phyloP scores from a whole-genome alignment of 2,888 invertebrate genomes.

The Nomada lathburiana region DNA sequence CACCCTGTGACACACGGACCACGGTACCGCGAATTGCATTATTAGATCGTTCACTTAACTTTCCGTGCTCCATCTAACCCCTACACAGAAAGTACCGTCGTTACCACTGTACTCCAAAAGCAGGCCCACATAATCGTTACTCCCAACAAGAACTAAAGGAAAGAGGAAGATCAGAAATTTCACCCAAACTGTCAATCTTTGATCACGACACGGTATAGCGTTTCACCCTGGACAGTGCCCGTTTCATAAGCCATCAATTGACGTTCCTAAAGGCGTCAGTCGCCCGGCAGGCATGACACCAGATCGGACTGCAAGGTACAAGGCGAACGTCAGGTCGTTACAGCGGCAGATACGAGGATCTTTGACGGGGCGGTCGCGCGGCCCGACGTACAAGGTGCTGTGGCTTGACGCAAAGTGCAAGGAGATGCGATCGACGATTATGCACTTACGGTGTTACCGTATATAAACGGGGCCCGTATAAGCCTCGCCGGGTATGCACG shows the following conservation, averaged over 20 bases:
- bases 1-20: conserved; percentile 1
- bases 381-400: conserved; percentile 79
- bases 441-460: conserved; percentile 84
- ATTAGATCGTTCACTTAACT: conserved; percentile 3
- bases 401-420: conserved; percentile 83
- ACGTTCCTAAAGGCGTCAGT: conserved; percentile 40
- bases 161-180: too few species aligned
- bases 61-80: not conserved
- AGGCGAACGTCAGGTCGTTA: conserved; percentile 59
- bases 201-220: too few species aligned
- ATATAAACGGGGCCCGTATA: conserved; percentile 78
- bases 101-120: too few species aligned
- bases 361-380: conserved; percentile 71
- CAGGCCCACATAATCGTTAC: too few species aligned
- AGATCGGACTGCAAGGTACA: conserved; percentile 41
- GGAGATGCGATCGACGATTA: conserved; percentile 84
- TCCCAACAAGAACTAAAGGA: too few species aligned
- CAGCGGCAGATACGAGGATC: conserved; percentile 68
- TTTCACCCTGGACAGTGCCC: not conserved
- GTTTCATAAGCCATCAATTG: conserved; percentile 57
- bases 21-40: not conserved
- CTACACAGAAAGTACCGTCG: too few species aligned
- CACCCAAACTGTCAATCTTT: too few species aligned
- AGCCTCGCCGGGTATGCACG: conserved; percentile 57
- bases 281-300: conserved; percentile 31